These are phyloP conservation scores for Datnioides undecimradiatus DNA, from an alignment of 2,113 vertebrate genomes.

Conservation along the genomic window DNA sequence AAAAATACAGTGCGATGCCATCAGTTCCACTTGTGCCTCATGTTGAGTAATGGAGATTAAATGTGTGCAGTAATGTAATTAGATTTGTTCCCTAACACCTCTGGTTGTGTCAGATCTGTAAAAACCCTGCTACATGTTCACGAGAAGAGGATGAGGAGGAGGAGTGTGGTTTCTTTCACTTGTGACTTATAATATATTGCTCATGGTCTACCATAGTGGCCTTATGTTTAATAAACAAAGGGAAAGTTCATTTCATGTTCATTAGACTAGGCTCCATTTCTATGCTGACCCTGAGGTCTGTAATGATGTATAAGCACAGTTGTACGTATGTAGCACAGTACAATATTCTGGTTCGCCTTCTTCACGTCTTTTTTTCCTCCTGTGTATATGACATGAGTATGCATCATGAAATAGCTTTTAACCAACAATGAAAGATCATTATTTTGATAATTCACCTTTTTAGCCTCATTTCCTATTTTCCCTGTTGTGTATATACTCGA, in stretches of 20 bases:
- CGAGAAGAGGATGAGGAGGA: slow-evolving; percentile 18
- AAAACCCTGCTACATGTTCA: slow-evolving; percentile 55
- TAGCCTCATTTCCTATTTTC: slow-evolving; percentile 53
- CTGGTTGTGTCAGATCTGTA: slow-evolving; percentile 56
- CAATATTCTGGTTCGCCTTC: slow-evolving; percentile 47
- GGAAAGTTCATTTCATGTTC: slow-evolving; percentile 59
- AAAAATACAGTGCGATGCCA: slow-evolving; percentile 42
- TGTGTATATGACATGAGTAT: slow-evolving; percentile 49
- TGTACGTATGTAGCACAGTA: slow-evolving; percentile 80
- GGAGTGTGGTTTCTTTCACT: slow-evolving; percentile 46
- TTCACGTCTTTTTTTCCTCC: slow-evolving; percentile 21
- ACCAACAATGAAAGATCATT: slow-evolving; percentile 58
- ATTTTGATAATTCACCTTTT: slow-evolving; percentile 72
- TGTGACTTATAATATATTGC: slow-evolving; percentile 62
- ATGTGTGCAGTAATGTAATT: slow-evolving; percentile 68
- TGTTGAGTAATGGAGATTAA: slow-evolving; percentile 72
- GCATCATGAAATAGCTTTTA: slow-evolving; percentile 41
- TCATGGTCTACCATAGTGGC: slow-evolving; percentile 84
- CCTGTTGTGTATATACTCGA: slow-evolving; percentile 46
- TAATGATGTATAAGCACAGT: slow-evolving; percentile 75
- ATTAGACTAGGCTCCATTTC: slow-evolving; percentile 52
- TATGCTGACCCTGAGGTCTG: slow-evolving; percentile 56
- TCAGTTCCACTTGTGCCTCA: slow-evolving; percentile 77
- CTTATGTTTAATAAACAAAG: slow-evolving; percentile 83
- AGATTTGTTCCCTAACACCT: slow-evolving; percentile 49